Evolutionary conservation across 2,888 invertebrate species (phyloP).

Genomic region (Drosophila parthenogenetica): DNA sequence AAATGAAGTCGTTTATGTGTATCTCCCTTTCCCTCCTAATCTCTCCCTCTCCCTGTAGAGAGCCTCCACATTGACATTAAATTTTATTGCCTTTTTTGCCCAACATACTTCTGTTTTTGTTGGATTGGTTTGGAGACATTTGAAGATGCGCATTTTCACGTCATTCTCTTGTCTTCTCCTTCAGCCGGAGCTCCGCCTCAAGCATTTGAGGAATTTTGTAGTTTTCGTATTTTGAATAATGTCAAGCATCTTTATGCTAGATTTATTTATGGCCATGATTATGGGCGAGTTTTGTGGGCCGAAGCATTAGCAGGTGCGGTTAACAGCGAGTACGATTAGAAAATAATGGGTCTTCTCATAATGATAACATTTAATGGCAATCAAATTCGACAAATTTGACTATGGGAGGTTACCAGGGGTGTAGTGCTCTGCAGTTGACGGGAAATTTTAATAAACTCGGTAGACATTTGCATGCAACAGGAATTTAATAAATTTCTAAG

Average conservation of each 20-base stretch:
- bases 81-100: constrained; percentile 77
- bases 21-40: constrained; percentile 23
- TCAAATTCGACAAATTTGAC: constrained; percentile 49
- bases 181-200: constrained; percentile 33
- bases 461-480: too few species aligned
- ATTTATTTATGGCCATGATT: constrained; percentile 61
- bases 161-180: constrained; percentile 31
- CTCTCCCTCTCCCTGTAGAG: constrained; percentile 29
- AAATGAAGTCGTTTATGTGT: constrained; percentile 77
- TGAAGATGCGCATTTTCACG: constrained; percentile 43
- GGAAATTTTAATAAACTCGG: too few species aligned
- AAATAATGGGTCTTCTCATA: constrained; percentile 32
- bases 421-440: not conserved
- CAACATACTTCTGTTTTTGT: constrained; percentile 26
- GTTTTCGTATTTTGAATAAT: constrained; percentile 75
- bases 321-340: constrained; percentile 14
- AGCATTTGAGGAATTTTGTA: constrained; percentile 68
- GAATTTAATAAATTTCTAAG: too few species aligned
- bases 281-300: constrained; percentile 40
- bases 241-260: constrained; percentile 62
- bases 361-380: constrained; percentile 37
- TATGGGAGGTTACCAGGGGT: constrained; percentile 18
- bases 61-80: constrained; percentile 63
- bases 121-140: not conserved
- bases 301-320: constrained; percentile 46